These are phyloP conservation scores for Salvelinus fontinalis DNA, from an alignment of 2,113 vertebrate species.

Conservation along the genomic window DNA sequence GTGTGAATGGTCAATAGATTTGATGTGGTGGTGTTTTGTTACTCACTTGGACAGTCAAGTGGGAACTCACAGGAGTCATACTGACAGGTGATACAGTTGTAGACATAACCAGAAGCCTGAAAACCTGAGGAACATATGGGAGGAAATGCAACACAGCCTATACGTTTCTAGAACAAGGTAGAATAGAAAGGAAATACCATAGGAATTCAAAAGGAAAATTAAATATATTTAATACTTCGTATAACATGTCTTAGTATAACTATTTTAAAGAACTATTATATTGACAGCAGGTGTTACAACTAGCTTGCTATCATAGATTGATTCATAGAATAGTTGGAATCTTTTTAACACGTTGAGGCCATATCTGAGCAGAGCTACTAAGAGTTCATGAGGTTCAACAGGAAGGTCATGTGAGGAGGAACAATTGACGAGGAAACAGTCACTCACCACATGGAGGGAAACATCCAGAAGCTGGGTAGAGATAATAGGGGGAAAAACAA, in stretches of 20 bases:
- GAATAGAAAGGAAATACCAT: neutral
- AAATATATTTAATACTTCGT: no score
- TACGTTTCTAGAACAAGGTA: neutral
- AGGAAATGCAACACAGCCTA: neutral
- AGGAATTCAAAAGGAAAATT: neutral
- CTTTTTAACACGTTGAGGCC: no score
- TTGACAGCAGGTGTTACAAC: neutral
- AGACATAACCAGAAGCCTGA: slow-evolving; percentile 59
- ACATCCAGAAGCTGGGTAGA: slow-evolving; percentile 61
- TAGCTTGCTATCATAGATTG: no score
- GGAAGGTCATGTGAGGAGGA: neutral
- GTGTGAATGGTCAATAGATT: neutral
- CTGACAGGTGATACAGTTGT: slow-evolving; percentile 68
- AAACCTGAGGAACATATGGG: slow-evolving; percentile 56
- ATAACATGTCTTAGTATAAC: no score
- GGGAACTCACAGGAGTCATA: slow-evolving; percentile 71
- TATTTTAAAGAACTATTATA: neutral
- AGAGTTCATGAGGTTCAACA: neutral
- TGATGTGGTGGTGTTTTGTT: neutral
- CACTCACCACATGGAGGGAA: slow-evolving; percentile 74
- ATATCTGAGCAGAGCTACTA: neutral
- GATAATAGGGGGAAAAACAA: neutral
- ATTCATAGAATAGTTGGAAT: no score
- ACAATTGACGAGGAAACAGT: neutral
- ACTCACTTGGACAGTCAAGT: slow-evolving; percentile 74